Percentiles rank a stretch among this genome's conserved stretches.
Evolutionary conservation across 2,113 vertebrate genomes (phyloP).

Genomic region (Mandrillus leucophaeus): DNA sequence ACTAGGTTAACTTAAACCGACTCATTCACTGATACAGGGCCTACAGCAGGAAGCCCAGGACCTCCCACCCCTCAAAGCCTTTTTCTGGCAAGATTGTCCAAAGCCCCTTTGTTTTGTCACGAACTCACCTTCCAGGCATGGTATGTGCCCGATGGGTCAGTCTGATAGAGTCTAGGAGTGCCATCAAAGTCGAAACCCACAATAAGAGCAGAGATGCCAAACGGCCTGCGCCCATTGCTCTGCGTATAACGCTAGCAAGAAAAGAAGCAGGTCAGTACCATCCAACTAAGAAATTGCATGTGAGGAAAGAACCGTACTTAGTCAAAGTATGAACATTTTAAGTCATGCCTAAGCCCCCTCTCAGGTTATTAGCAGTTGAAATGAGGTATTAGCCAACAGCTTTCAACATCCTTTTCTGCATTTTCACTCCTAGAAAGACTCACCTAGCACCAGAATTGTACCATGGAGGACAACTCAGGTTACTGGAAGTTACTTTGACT

Average conservation of each 20-base stretch:
- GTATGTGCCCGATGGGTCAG: conserved; percentile 92
- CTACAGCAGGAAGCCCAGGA: background rate
- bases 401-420: background rate
- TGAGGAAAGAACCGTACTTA: accelerated
- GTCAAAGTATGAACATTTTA: background rate
- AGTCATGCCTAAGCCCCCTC: background rate
- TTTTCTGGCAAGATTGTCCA: background rate
- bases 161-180: conserved; percentile 91
- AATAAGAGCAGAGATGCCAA: conserved; percentile 92
- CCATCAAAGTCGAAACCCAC: conserved; percentile 93
- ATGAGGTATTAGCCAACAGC: accelerated
- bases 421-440: background rate
- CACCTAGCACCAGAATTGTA: accelerated
- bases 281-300: too few species aligned
- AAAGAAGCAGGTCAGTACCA: background rate
- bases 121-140: conserved; percentile 93
- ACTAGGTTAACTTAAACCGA: background rate
- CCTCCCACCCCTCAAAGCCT: too few species aligned
- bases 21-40: background rate
- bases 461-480: background rate
- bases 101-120: background rate
- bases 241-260: conserved; percentile 89
- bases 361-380: background rate
- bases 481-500: background rate
- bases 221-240: conserved; percentile 92